These are phyloP conservation scores for Chymomyza fuscimana DNA, from an alignment of 2,888 invertebrate species.

Conservation along the genomic window DNA sequence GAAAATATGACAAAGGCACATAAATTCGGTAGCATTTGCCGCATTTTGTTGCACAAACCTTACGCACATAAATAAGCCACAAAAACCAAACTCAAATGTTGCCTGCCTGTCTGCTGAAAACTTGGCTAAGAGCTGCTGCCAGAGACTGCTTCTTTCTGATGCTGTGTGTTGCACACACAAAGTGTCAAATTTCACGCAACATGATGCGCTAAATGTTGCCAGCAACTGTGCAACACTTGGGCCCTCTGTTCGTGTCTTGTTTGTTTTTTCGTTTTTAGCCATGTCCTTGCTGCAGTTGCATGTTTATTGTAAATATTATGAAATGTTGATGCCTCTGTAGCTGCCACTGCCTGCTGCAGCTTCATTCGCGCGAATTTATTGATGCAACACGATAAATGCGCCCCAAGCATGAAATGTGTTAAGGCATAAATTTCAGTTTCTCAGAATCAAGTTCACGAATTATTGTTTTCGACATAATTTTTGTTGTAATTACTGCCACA, in stretches of 20 bases:
- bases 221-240: slow-evolving; percentile 59
- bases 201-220: slow-evolving; percentile 74
- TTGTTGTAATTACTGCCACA: slow-evolving; percentile 59
- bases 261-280: slow-evolving; percentile 22
- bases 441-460: slow-evolving; percentile 68
- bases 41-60: slow-evolving; percentile 22
- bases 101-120: slow-evolving; percentile 59
- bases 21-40: slow-evolving; percentile 63
- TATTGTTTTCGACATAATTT: slow-evolving; percentile 68
- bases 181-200: slow-evolving; percentile 75
- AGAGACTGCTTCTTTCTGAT: slow-evolving; percentile 1
- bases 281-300: slow-evolving; percentile 63
- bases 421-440: slow-evolving; percentile 67
- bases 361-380: slow-evolving; percentile 57
- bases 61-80: slow-evolving; percentile 51
- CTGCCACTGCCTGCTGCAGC: slow-evolving; percentile 23
- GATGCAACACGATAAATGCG: slow-evolving; percentile 69
- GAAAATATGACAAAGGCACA: slow-evolving; percentile 72
- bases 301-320: slow-evolving; percentile 76
- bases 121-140: slow-evolving; percentile 7
- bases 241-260: slow-evolving; percentile 37
- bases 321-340: slow-evolving; percentile 66
- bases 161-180: slow-evolving; percentile 32
- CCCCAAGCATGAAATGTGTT: slow-evolving; percentile 55
- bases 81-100: background rate